Conservation (phyloP, 1,140 invertebrate species). For the Phymastichus coffea region DNA sequence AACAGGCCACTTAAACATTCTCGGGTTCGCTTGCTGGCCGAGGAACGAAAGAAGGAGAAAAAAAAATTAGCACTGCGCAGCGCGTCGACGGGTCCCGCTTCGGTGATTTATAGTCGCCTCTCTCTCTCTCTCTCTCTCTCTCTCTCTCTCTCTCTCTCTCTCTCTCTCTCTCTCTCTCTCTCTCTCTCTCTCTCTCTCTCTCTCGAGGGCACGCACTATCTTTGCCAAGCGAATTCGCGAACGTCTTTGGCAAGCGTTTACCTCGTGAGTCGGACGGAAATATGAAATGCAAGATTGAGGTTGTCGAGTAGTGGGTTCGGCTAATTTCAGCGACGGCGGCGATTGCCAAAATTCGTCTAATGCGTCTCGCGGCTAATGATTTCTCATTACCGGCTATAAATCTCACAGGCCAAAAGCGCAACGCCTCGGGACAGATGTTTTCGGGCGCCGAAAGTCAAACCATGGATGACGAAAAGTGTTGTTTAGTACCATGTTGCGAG, state of each 20-base stretch:
- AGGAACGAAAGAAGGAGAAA: not conserved
- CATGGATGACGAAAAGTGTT: not conserved
- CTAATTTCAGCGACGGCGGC: too few relatives aligned
- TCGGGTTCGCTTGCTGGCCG: too few relatives aligned
- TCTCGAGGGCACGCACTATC: constrained; percentile 9
- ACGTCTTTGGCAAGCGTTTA: constrained; percentile 18
- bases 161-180: not conserved
- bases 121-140: too few relatives aligned
- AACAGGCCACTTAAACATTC: too few relatives aligned
- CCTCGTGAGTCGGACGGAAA: not conserved
- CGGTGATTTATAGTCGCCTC: constrained; percentile 21
- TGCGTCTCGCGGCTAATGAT: constrained; percentile 54
- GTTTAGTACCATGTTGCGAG: too few relatives aligned
- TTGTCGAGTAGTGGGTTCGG: too few relatives aligned
- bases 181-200: not conserved
- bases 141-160: too few relatives aligned
- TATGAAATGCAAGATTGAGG: not conserved
- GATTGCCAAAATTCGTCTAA: constrained; percentile 56
- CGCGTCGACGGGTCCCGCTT: constrained; percentile 19
- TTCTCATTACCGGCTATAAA: constrained; percentile 58
- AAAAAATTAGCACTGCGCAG: constrained; percentile 6
- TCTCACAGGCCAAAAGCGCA: constrained; percentile 38
- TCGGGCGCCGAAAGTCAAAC: not conserved
- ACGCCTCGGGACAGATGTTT: constrained; percentile 24
- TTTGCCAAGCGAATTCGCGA: constrained; percentile 17